Evolutionary conservation across 1,140 invertebrate species (phyloP).

Genomic region (Drosophila cardini): DNA sequence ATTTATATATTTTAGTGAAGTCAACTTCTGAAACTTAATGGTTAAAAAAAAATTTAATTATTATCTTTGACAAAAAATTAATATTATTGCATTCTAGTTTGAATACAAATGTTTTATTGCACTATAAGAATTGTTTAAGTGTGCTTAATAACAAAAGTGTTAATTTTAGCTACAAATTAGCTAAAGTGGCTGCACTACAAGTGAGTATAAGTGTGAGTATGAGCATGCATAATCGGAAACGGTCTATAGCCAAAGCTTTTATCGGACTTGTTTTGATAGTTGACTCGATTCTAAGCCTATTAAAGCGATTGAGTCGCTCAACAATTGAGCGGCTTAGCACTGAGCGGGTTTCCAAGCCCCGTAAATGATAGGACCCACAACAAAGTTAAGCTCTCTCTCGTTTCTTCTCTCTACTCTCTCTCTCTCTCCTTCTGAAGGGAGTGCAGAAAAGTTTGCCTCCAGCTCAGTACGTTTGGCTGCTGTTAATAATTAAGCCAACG

Average conservation of each 20-base stretch:
- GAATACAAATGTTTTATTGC: no score
- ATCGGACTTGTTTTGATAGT: conserved; percentile 80
- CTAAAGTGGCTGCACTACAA: no score
- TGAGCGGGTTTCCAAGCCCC: conserved; percentile 61
- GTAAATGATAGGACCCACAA: conserved; percentile 41
- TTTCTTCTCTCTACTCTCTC: background rate
- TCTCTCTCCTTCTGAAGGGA: background rate
- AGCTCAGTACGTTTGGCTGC: background rate
- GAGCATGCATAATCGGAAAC: conserved; percentile 22
- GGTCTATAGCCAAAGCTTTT: conserved; percentile 57
- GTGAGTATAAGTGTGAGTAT: conserved; percentile 3
- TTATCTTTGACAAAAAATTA: no score
- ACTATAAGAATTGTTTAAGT: no score
- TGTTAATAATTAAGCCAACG: conserved; percentile 71
- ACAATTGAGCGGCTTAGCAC: conserved; percentile 76
- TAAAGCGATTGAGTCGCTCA: conserved; percentile 71
- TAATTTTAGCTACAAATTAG: no score
- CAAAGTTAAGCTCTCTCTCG: conserved; percentile 39
- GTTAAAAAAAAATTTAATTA: no score
- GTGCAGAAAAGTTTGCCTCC: background rate
- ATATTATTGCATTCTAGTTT: no score
- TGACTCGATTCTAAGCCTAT: conserved; percentile 78
- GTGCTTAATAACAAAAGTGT: no score
- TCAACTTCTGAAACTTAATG: no score
- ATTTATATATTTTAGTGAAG: no score